A percentile compares a stretch with the other conserved stretches of the same genome.
These are phyloP conservation scores for Solea solea DNA, from an alignment of 2,113 vertebrate genomes.

Conservation along the genomic window DNA sequence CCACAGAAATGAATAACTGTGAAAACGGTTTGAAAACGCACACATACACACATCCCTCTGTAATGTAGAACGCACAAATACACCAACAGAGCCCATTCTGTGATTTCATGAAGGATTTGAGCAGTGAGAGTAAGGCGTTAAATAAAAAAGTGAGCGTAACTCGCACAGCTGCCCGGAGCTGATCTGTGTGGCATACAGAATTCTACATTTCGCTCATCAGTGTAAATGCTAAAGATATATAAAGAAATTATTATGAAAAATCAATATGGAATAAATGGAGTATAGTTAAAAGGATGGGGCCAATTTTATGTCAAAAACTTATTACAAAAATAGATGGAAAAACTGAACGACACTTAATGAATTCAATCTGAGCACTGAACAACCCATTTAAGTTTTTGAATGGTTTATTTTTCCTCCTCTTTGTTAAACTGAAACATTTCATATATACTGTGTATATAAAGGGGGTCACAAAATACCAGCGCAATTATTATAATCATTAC, in stretches of 20 bases:
- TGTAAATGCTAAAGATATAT: background rate
- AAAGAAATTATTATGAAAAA: background rate
- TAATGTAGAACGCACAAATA: constrained; percentile 25
- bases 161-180: constrained; percentile 19
- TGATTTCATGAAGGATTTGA: constrained; percentile 69
- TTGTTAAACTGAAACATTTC: no score
- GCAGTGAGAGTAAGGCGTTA: constrained; percentile 50
- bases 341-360: no score
- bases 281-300: background rate
- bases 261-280: background rate
- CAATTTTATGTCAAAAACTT: background rate
- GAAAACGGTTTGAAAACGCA: constrained; percentile 35
- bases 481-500: no score
- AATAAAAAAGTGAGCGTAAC: constrained; percentile 57
- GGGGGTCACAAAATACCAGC: no score
- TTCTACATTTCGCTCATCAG: background rate
- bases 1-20: constrained; percentile 27
- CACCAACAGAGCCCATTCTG: constrained; percentile 54
- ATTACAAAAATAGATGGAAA: no score
- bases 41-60: background rate
- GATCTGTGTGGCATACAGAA: background rate
- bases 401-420: no score
- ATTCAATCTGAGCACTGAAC: no score
- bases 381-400: no score
- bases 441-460: no score